Conservation (phyloP, 2,888 invertebrate species). For the Drosophila mercatorum region DNA sequence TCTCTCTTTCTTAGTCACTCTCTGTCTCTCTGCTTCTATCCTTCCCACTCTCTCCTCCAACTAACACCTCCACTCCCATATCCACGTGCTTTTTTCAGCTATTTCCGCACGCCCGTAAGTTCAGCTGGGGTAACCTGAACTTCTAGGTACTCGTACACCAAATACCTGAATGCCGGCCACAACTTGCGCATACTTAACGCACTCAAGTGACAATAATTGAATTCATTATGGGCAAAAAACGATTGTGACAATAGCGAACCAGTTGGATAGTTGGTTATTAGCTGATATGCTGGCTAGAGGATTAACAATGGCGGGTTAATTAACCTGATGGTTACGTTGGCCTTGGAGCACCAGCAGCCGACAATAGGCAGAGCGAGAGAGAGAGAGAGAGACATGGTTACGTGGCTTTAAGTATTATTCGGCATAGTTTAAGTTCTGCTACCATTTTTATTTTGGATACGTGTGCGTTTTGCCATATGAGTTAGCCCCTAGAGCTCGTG, state of each 20-base stretch:
- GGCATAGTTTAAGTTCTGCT: constrained; percentile 64
- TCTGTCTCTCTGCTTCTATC: not conserved
- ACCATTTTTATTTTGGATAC: constrained; percentile 76
- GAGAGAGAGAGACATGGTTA: constrained; percentile 18
- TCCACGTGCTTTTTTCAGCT: not conserved
- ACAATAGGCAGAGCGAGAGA: constrained; percentile 23
- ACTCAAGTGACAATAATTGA: constrained; percentile 79
- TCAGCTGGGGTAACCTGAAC: constrained; percentile 8
- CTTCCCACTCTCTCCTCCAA: not conserved
- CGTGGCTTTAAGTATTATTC: constrained; percentile 34
- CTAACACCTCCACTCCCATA: not conserved
- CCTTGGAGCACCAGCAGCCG: constrained; percentile 63
- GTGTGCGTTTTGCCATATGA: constrained; percentile 77
- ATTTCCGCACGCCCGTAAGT: not conserved
- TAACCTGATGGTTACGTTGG: constrained; percentile 78
- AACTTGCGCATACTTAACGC: constrained; percentile 80
- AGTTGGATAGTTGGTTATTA: constrained; percentile 60
- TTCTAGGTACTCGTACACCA: constrained; percentile 21
- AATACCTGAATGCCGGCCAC: constrained; percentile 41
- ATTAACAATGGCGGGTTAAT: constrained; percentile 80
- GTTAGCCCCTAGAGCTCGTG: constrained; percentile 18
- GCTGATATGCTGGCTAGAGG: constrained; percentile 64
- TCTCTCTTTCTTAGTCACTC: not conserved
- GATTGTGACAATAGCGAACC: constrained; percentile 63
- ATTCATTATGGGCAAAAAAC: constrained; percentile 73